Evolutionary conservation across 2,888 invertebrate species (phyloP), one percentile per base, ranked within the genome.

Genomic region (Chirona hameri): DNA sequence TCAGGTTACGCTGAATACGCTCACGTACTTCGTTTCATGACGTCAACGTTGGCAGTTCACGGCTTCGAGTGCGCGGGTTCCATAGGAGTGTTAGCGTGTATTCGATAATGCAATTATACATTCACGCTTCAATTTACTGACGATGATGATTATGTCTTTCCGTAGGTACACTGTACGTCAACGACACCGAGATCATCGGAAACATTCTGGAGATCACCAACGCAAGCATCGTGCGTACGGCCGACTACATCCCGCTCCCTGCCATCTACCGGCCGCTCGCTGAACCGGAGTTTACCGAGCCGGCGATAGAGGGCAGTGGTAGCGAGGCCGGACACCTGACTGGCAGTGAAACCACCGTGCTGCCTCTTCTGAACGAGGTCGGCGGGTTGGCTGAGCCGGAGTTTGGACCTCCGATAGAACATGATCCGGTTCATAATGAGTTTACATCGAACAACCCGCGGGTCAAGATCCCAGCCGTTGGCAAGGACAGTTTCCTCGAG

Each of bases 401-500:
- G 65, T n/a, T n/a, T 10, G 72, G n/a, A 31, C 72, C 7, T 14
- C 31, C 72, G 39, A 24, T 72, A 5, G 39, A 14, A 5, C 1
- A 2, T 39, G 46, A 31, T 12, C 72, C 72, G 72, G 31, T 31
- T 1, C 29, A 12, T 0, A 14, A 72, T 27, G 72, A 72, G 31
- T 76, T 76, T 24, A 24, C 76, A 21, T 24, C 76, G 21, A n/a
- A 46, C 46, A 76, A 46, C 76, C 76, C 21, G 76, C 39, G 76
- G 24, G 10, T 76, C 1, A 39, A 76, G 46, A 76, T 76, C 76
- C 76, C 76, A 1, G 21, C 76, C 9, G 46, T 24, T 10, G 76
- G 76, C 39, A 76, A 76, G 46, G 76, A 76, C 76, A 46, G 46
- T 46, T 76, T 76, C 76, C 39, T 76, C 10, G 76, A 76, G 76